A percentile compares a stretch with the other conserved stretches of the same genome.
phyloP scores from a whole-genome alignment of 2,113 vertebrate species.

The Jaculus jaculus region DNA sequence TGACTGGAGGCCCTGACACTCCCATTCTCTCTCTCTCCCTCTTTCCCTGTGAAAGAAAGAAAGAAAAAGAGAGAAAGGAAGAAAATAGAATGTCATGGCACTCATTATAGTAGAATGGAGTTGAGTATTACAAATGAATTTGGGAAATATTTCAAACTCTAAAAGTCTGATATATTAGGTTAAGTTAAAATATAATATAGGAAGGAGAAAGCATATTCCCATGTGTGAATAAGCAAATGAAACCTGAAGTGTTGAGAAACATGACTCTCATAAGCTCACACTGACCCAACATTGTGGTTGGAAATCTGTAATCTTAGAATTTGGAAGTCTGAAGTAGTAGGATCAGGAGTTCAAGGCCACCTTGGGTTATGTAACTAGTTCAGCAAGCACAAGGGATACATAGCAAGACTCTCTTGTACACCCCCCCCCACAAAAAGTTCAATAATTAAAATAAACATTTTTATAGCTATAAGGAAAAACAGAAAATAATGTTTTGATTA shows the following conservation, averaged over 20 bases:
- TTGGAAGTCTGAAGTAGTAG: neutral
- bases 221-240: neutral
- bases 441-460: neutral
- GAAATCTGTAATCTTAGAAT: neutral
- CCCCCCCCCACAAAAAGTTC: neutral
- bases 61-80: too few species aligned
- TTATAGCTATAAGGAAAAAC: slow-evolving; percentile 9
- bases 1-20: too few species aligned
- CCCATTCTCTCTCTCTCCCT: too few species aligned
- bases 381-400: neutral
- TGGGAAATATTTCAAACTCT: slow-evolving; percentile 33
- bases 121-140: neutral
- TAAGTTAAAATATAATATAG: neutral
- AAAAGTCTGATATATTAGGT: neutral
- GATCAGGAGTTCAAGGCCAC: neutral
- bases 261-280: neutral
- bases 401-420: neutral
- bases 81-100: neutral
- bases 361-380: neutral
- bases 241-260: neutral
- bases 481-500: slow-evolving; percentile 12
- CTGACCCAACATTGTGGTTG: neutral
- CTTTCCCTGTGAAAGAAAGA: too few species aligned
- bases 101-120: neutral
- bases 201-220: neutral